phyloP scores from a whole-genome alignment of 2,888 invertebrate genomes.

The Chloroclystis v-ata region DNA sequence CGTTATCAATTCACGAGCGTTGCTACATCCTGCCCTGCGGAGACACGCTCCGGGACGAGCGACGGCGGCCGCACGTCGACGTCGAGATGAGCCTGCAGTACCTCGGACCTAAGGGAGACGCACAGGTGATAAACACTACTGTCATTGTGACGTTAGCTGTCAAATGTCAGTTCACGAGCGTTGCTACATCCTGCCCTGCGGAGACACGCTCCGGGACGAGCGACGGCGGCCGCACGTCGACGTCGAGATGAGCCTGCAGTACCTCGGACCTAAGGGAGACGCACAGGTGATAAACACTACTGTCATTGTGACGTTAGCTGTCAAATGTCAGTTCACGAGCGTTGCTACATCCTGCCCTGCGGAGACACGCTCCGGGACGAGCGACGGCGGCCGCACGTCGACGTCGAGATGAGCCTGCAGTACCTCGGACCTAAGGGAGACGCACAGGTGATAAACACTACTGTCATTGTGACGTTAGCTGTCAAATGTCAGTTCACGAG shows the following conservation, averaged over 20 bases:
- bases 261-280: slow-evolving; percentile 42
- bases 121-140: slow-evolving; percentile 44
- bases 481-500: slow-evolving; percentile 66
- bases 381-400: slow-evolving; percentile 59
- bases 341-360: slow-evolving; percentile 58
- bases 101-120: slow-evolving; percentile 38
- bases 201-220: slow-evolving; percentile 29
- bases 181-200: slow-evolving; percentile 57
- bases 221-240: slow-evolving; percentile 64
- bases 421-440: slow-evolving; percentile 47
- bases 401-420: slow-evolving; percentile 70
- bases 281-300: slow-evolving; percentile 42
- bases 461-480: too few species aligned
- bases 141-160: too few species aligned
- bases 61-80: slow-evolving; percentile 64
- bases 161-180: slow-evolving; percentile 67
- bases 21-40: slow-evolving; percentile 58
- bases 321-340: slow-evolving; percentile 65
- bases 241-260: slow-evolving; percentile 69
- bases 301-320: too few species aligned
- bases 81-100: slow-evolving; percentile 71
- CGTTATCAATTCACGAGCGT: slow-evolving; percentile 64
- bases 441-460: slow-evolving; percentile 41
- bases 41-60: slow-evolving; percentile 26
- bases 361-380: slow-evolving; percentile 33